Percentiles rank a stretch among this genome's conserved stretches.
Evolutionary conservation across 2,888 invertebrate species (phyloP).

Genomic region (Spodoptera exigua): DNA sequence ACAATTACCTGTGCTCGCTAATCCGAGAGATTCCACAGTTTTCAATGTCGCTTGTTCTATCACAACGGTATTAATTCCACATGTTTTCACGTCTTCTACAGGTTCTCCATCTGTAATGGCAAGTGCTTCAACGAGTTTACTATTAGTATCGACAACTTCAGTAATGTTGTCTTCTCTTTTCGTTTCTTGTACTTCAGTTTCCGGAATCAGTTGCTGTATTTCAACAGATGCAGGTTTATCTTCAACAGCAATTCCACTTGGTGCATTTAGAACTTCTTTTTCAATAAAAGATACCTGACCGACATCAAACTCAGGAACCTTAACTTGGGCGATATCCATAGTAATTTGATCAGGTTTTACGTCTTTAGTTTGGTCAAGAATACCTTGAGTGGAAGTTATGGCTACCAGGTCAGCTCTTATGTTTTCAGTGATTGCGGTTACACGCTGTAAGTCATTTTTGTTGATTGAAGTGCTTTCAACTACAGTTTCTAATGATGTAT

Average conservation of each 20-base stretch:
- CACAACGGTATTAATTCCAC: constrained; percentile 3
- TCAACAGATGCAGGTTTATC: neutral
- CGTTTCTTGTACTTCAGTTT: constrained; percentile 4
- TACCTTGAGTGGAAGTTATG: constrained; percentile 16
- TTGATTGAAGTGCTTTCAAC: constrained; percentile 39
- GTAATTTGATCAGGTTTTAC: constrained; percentile 15
- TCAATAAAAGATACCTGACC: neutral
- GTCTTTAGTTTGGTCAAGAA: constrained; percentile 26
- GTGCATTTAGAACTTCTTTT: neutral
- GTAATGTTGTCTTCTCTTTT: neutral
- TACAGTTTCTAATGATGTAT: constrained; percentile 51
- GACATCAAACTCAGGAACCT: constrained; percentile 4
- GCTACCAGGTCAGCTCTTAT: constrained; percentile 51
- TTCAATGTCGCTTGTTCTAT: constrained; percentile 3
- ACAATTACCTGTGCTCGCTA: constrained; percentile 41
- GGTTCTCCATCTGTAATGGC: constrained; percentile 3
- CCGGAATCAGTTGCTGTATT: neutral
- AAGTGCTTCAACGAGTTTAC: constrained; percentile 1
- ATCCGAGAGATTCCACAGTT: constrained; percentile 11
- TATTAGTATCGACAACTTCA: neutral
- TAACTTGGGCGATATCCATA: constrained; percentile 1
- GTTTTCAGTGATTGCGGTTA: constrained; percentile 46
- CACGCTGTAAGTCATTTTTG: constrained; percentile 43
- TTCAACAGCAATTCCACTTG: constrained; percentile 3
- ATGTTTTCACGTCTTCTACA: constrained; percentile 14